Evolutionary conservation across 1,140 invertebrate genomes (phyloP).

Genomic region (Amphibalanus amphitrite): DNA sequence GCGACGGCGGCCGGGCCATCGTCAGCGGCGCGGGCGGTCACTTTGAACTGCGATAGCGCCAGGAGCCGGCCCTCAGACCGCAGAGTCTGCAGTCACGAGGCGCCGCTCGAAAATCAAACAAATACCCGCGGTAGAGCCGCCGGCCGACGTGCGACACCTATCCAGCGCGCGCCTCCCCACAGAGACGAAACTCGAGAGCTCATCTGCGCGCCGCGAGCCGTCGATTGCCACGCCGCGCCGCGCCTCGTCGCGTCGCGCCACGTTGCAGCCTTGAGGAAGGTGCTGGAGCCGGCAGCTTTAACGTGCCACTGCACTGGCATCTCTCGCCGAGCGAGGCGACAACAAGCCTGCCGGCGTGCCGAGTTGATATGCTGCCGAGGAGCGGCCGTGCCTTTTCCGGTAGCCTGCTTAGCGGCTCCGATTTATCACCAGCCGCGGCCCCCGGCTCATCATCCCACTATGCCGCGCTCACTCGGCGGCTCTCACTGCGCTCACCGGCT

Average conservation of each 20-base stretch:
- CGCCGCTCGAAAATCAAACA: neutral
- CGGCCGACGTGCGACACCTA: neutral
- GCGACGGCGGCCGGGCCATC: no score
- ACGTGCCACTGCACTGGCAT: neutral
- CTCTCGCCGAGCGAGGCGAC: no score
- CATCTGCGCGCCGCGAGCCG: no score
- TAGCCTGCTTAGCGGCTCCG: neutral
- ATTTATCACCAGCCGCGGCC: no score
- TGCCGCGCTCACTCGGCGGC: no score
- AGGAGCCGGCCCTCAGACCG: no score
- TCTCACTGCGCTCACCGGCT: neutral
- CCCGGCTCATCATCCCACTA: no score
- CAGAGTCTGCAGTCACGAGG: neutral
- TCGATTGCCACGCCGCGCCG: no score
- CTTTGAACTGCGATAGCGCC: neutral
- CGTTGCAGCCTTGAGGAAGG: neutral
- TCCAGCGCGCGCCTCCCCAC: neutral
- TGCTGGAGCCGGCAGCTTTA: neutral
- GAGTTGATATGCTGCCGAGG: neutral
- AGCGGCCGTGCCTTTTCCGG: neutral
- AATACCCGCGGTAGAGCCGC: neutral
- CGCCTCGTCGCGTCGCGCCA: no score
- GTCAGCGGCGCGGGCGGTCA: no score
- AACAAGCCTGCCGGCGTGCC: neutral
- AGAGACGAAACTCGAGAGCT: neutral